These are phyloP conservation scores for Andrena marginata DNA, from an alignment of 2,888 invertebrate species.

Conservation along the genomic window DNA sequence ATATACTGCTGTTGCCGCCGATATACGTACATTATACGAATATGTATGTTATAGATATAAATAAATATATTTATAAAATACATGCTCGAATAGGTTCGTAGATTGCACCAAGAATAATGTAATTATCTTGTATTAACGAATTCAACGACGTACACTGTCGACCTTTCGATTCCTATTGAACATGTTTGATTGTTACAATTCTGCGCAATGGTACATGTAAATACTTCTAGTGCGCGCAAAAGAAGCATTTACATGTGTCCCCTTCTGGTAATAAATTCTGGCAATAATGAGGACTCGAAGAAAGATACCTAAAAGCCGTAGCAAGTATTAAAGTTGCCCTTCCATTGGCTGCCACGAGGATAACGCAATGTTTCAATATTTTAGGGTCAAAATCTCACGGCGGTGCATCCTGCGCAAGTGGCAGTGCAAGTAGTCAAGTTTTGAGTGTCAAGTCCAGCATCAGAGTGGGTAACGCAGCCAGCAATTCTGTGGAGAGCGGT, in stretches of 20 bases:
- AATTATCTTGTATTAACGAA: slow-evolving; percentile 46
- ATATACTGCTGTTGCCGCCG: not conserved
- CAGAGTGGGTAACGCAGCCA: slow-evolving; percentile 85
- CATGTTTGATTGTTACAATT: slow-evolving; percentile 53
- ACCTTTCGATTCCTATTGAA: slow-evolving; percentile 42
- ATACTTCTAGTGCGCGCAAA: slow-evolving; percentile 34
- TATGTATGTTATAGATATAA: slow-evolving; percentile 30
- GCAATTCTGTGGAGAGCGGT: slow-evolving; percentile 84
- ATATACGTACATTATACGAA: slow-evolving; percentile 18
- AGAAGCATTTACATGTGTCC: slow-evolving; percentile 33
- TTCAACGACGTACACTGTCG: slow-evolving; percentile 26
- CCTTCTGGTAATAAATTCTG: slow-evolving; percentile 28
- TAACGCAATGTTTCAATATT: slow-evolving; percentile 59
- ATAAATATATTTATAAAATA: slow-evolving; percentile 32
- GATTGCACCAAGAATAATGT: slow-evolving; percentile 41
- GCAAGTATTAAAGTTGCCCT: slow-evolving; percentile 11
- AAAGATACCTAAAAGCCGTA: slow-evolving; percentile 28
- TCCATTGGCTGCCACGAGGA: not conserved
- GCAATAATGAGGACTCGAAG: slow-evolving; percentile 22
- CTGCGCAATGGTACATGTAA: slow-evolving; percentile 19
- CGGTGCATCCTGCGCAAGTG: slow-evolving; percentile 76
- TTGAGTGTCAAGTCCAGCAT: slow-evolving; percentile 84
- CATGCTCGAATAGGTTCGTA: slow-evolving; percentile 37
- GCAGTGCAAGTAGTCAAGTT: slow-evolving; percentile 82
- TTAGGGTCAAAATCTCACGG: slow-evolving; percentile 74